These are phyloP conservation scores for Colinus virginianus DNA, from an alignment of 2,113 vertebrate genomes.

Conservation along the genomic window DNA sequence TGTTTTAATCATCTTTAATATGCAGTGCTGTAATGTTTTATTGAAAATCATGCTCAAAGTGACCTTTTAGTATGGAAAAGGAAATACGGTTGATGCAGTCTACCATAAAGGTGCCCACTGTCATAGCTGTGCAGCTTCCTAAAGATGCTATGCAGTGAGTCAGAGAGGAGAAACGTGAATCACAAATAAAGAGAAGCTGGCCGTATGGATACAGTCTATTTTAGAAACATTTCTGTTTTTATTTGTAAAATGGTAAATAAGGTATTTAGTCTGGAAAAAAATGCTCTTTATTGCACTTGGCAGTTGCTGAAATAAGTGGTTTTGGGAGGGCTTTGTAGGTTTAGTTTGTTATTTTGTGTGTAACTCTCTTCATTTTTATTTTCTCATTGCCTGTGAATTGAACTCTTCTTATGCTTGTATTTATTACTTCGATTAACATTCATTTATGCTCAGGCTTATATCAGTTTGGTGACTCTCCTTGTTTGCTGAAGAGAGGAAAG, in stretches of 20 bases:
- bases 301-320: neutral
- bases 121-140: neutral
- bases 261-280: neutral
- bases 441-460: constrained; percentile 13
- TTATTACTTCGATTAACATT: constrained; percentile 20
- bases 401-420: neutral
- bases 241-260: neutral
- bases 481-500: neutral
- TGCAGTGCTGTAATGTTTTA: neutral
- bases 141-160: neutral
- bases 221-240: neutral
- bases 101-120: neutral
- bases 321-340: neutral
- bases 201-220: neutral
- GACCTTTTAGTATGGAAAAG: neutral
- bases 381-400: neutral
- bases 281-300: neutral
- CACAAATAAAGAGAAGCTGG: accelerated
- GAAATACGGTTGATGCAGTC: neutral
- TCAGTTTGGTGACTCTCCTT: constrained; percentile 4
- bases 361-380: neutral
- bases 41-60: neutral
- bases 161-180: neutral
- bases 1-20: neutral
- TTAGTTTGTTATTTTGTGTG: neutral